Percentiles rank a stretch among this genome's conserved stretches.
Conservation (phyloP, 2,113 vertebrate genomes). For the Isichthys henryi region DNA sequence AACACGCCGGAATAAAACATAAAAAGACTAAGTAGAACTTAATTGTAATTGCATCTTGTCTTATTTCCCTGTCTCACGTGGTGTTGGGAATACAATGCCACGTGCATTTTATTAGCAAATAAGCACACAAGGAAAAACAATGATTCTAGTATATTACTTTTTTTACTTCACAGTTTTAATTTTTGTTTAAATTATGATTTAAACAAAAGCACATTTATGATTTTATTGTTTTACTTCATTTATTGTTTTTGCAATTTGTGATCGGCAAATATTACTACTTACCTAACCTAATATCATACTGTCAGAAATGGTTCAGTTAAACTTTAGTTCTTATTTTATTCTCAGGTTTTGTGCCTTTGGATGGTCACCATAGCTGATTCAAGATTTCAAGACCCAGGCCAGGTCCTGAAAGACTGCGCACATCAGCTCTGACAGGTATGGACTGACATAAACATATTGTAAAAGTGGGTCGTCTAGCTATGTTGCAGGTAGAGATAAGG, state of each 20-base stretch:
- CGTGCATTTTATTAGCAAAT: neutral
- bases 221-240: neutral
- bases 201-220: too few species aligned
- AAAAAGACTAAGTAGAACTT: neutral
- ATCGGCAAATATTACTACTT: neutral
- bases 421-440: too few species aligned
- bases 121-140: neutral
- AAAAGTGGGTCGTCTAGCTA: too few species aligned
- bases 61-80: neutral
- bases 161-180: neutral
- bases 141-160: neutral
- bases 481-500: too few species aligned
- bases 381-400: neutral
- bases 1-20: neutral
- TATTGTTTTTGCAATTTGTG: neutral
- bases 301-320: neutral
- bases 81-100: neutral
- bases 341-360: neutral
- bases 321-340: neutral
- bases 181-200: neutral
- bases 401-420: too few species aligned
- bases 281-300: neutral
- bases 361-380: neutral
- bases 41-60: neutral
- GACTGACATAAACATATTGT: too few species aligned